Evolutionary conservation across 2,797 vertebrate species (phyloP).

Genomic region (Thunnus albacares): DNA sequence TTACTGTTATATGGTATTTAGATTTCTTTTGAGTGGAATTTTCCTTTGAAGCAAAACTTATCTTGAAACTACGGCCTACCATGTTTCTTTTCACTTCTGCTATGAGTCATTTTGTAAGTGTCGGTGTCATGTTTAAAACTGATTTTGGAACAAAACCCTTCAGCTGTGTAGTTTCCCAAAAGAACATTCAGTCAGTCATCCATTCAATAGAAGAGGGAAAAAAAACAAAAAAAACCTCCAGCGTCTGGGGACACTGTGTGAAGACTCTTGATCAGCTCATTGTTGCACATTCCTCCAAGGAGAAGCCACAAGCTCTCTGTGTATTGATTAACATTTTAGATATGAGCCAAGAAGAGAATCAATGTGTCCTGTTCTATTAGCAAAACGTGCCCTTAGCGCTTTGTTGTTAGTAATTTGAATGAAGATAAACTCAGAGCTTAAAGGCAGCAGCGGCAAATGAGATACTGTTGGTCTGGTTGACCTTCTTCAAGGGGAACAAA

Average conservation of each 20-base stretch:
- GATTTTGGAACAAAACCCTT: constrained; percentile 31
- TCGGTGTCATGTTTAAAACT: constrained; percentile 14
- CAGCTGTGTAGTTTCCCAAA: constrained; percentile 24
- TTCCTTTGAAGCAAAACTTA: not conserved
- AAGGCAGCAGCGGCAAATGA: constrained; percentile 40
- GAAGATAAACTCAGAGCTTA: constrained; percentile 45
- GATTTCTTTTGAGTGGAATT: not conserved
- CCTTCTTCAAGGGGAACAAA: constrained; percentile 55
- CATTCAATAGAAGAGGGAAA: constrained; percentile 8
- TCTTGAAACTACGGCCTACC: not conserved
- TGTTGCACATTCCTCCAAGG: constrained; percentile 53
- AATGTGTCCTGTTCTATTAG: constrained; percentile 48
- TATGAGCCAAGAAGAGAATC: constrained; percentile 49
- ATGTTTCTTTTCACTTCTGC: not conserved
- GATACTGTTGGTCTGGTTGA: constrained; percentile 31
- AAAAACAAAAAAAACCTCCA: not conserved
- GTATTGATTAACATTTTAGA: constrained; percentile 75
- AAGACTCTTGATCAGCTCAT: constrained; percentile 37
- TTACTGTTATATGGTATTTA: not conserved
- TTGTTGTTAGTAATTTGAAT: constrained; percentile 62
- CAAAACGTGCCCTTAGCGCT: constrained; percentile 41
- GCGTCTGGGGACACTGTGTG: constrained; percentile 7
- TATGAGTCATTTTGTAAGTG: constrained; percentile 7
- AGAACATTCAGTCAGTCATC: constrained; percentile 34
- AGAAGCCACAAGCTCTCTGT: constrained; percentile 38